Evolutionary conservation across 2,113 vertebrate species (phyloP), one percentile per base, ranked within the genome.

Genomic region (Verasper variegatus): DNA sequence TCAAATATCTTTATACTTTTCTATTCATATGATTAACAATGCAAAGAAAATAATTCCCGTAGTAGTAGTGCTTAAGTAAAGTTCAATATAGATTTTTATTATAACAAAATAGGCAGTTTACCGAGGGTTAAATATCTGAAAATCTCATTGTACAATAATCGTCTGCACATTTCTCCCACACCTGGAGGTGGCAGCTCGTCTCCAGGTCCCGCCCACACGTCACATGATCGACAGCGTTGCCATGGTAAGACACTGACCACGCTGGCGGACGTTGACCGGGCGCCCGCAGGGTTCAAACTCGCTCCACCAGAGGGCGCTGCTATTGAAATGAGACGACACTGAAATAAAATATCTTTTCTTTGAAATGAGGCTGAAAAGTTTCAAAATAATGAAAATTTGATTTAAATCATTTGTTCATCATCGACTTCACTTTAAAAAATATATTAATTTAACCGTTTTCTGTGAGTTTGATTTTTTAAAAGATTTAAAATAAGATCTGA

Each of bases 51-150:
- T 95, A 96, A 97, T 94, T 96, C 94, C 95, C 94, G 94, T 96
- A 95, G 94, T 96, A 95, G 95, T 95, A 96, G 93, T 96, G 94
- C 95, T 96, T 93, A 96, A 95, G 95, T 95, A 95, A 95, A 96
- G 94, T 96, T 97, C 95, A 96, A 97, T 97, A 97, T 96, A 96
- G 92, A 95, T 94, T 95, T 95, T 96, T 95, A 95, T 97, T 97
- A 97, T 99, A 98, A 97, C 96, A 99, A 99, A 99, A 99, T 99
- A 99, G 96, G 96, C 97, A 97, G 96, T 97, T 94, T 96, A 97
- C 94, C 94, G 88, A 96, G 96, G 96, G 96, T 97, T 97, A 97
- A 96, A 97, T 96, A 96, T 94, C 95, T 94, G 95, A 95, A 95
- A 96, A 96, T 96, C 95, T 95, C 88, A 89, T 90, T 85, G 85